Base-by-base conservation (phyloP, 1,140 invertebrate species). In the Laupala kohalensis region DNA sequence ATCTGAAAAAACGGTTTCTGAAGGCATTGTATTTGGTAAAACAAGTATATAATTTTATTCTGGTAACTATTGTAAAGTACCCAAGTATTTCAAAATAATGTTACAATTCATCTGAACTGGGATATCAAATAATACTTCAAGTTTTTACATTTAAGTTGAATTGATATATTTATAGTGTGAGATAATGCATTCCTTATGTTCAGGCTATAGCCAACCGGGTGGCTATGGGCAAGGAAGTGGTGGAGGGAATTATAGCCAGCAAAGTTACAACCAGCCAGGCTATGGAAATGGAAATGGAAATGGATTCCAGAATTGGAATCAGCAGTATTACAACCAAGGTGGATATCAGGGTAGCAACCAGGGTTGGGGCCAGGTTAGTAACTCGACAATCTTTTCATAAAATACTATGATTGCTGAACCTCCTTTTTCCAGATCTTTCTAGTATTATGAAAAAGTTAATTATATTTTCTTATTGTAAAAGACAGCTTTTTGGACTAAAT, bases 281-380 rank as follows among this genome's bases (percentile, higher is more conserved):
- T n/a, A n/a, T n/a, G 70, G 70, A 26, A 64, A 71, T 29, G 70
- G 70, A 6, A 66, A 30, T 29, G 29, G 53, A 3, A 26, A 53
- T 19, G 27, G 9, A 6, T 71, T 63, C 30, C n/a, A 30, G 5
- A 71, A 71, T n/a, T 71, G 70, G 70, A 71, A 63, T 30, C 70
- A 65, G 37, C 70, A 71, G 70, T 66, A 71, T 65, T 71, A 71
- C 15, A 28, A 64, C 23, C 24, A 29, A 30, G 15, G 28, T 13
- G 64, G 53, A 5, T 64, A 66, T 29, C 23, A 28, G 23, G 62
- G 53, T 24, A 29, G 70, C 12, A 25, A 30, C 13, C 70, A 71
- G 26, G 37, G 70, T 19, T 71, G 70, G 70, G 70, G 70, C 3
- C 70, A 71, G 70, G 70, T 71, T 23, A 65, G 13, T 30, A 15